phyloP scores from a whole-genome alignment of 2,113 vertebrate species.

The Gallinago paraguaiae region DNA sequence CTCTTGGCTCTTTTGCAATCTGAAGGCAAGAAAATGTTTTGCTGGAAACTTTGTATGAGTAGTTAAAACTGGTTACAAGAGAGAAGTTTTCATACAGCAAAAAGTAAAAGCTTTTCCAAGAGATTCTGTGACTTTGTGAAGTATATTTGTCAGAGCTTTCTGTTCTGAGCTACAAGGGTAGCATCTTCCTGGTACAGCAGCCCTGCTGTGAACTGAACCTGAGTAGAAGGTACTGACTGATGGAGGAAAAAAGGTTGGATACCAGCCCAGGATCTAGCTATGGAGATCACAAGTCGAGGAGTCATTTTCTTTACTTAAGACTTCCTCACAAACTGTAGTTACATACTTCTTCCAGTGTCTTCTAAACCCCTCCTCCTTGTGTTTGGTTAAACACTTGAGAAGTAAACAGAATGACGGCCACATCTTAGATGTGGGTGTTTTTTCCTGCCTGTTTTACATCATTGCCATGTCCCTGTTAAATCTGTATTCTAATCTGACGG shows the following conservation, averaged over 20 bases:
- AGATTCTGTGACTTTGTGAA: not conserved
- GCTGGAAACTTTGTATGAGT: not conserved
- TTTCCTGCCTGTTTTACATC: not conserved
- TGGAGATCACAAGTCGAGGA: not conserved
- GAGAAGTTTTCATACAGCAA: not conserved
- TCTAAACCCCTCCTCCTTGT: not conserved
- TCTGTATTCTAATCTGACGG: not conserved
- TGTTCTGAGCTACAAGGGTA: not conserved
- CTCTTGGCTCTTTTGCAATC: not conserved
- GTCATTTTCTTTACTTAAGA: not conserved
- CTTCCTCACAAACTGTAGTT: not conserved
- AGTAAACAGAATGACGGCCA: not conserved
- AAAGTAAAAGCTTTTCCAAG: not conserved
- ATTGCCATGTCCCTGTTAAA: not conserved
- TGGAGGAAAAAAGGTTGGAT: not conserved
- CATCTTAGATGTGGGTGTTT: not conserved
- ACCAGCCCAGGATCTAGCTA: not conserved
- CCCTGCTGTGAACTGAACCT: not conserved
- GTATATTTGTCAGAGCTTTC: not conserved
- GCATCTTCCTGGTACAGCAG: not conserved
- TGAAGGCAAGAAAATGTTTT: not conserved
- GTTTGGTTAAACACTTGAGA: not conserved
- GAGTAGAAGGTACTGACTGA: not conserved
- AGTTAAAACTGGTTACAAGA: not conserved
- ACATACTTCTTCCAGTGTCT: not conserved